Conservation (phyloP, 2,888 invertebrate species). For the Aromia moschata region DNA sequence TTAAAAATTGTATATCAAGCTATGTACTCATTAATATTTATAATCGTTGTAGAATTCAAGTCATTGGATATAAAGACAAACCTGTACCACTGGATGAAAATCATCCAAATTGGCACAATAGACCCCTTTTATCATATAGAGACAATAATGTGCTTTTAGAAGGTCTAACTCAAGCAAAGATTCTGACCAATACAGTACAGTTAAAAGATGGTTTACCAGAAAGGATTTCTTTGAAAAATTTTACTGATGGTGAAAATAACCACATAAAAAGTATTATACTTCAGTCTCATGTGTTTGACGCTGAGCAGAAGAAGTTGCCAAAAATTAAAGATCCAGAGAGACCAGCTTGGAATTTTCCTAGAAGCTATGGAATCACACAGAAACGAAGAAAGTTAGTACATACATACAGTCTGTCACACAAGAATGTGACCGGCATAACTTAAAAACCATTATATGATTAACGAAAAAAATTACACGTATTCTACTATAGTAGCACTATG, state of each 20-base stretch:
- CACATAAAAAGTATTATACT: conserved; percentile 72
- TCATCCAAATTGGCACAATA: conserved; percentile 74
- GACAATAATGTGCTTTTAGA: conserved; percentile 74
- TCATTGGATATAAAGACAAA: conserved; percentile 63
- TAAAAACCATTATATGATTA: too few species aligned
- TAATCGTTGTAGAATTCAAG: conserved; percentile 52
- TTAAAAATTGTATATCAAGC: too few species aligned
- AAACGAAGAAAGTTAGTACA: conserved; percentile 62
- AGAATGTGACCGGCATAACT: too few species aligned
- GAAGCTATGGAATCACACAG: conserved; percentile 79
- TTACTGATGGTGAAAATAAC: conserved; percentile 67
- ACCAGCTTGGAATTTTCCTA: conserved; percentile 77
- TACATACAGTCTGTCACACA: too few species aligned
- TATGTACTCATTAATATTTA: conserved; percentile 1
- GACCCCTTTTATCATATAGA: conserved; percentile 68
- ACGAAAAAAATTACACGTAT: too few species aligned
- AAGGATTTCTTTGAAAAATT: conserved; percentile 64
- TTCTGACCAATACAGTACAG: conserved; percentile 81
- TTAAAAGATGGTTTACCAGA: conserved; percentile 71
- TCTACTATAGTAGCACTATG: too few species aligned
- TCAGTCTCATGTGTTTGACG: conserved; percentile 77
- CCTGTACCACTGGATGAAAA: conserved; percentile 65
- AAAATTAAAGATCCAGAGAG: conserved; percentile 75
- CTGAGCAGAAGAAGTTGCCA: conserved; percentile 80
- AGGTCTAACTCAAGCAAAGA: conserved; percentile 81